Percentiles rank a stretch among this genome's conserved stretches.
Conservation (phyloP, 1,140 invertebrate genomes). For the Apis cerana region DNA sequence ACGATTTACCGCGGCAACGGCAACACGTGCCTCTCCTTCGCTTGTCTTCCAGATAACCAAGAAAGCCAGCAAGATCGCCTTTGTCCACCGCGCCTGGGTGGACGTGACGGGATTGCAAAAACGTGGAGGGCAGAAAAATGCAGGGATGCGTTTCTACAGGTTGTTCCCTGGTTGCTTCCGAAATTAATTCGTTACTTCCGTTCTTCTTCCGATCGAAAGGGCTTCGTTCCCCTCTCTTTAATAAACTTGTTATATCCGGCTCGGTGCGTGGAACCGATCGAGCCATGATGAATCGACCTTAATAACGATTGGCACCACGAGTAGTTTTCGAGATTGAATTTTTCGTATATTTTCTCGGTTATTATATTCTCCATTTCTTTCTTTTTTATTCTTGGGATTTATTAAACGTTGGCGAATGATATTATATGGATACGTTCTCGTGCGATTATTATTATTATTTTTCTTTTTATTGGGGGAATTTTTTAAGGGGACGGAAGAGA, state of each 20-base stretch:
- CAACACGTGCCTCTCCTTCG: slow-evolving; percentile 58
- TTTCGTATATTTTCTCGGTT: neutral
- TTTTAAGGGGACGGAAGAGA: neutral
- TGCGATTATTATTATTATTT: too few relatives aligned
- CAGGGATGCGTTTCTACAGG: slow-evolving; percentile 67
- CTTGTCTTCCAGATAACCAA: slow-evolving; percentile 50
- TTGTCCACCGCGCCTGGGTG: slow-evolving; percentile 38
- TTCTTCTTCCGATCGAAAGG: slow-evolving; percentile 47
- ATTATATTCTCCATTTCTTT: neutral
- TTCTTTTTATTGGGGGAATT: too few relatives aligned
- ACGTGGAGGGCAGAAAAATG: neutral
- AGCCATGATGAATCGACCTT: neutral
- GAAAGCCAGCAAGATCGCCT: slow-evolving; percentile 45
- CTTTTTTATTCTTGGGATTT: too few relatives aligned
- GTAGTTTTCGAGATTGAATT: too few relatives aligned
- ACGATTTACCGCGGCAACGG: slow-evolving; percentile 57
- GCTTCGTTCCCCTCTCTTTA: slow-evolving; percentile 42
- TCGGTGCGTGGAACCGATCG: neutral
- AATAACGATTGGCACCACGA: too few relatives aligned
- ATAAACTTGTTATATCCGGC: slow-evolving; percentile 7
- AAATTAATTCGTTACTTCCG: slow-evolving; percentile 72
- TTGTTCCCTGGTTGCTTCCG: slow-evolving; percentile 67
- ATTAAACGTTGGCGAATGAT: too few relatives aligned
- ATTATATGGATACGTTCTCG: too few relatives aligned
- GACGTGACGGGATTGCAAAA: slow-evolving; percentile 48